Conservation (phyloP, 2,113 vertebrate species). For the Otis tarda region DNA sequence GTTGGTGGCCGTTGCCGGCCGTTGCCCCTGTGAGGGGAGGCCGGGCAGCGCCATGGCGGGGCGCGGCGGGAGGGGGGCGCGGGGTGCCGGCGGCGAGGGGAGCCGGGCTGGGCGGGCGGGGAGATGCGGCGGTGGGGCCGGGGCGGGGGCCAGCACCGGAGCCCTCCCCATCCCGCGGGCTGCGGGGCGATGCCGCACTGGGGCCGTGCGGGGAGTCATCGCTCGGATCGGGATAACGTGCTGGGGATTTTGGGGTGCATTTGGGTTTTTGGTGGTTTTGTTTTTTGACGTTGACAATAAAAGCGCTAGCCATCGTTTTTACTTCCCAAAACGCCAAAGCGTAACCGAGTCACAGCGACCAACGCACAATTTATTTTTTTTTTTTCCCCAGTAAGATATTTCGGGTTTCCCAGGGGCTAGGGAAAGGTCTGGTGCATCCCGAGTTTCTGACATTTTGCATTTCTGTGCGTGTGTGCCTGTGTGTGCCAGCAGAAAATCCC, state of each 20-base stretch:
- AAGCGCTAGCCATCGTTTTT: neutral
- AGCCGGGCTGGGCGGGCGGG: neutral
- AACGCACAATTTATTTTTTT: rapidly evolving
- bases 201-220: neutral
- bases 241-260: neutral
- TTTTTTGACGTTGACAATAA: neutral
- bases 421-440: neutral
- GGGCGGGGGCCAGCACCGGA: neutral
- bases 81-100: neutral
- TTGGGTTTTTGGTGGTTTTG: too few relatives aligned
- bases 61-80: neutral
- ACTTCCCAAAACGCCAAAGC: neutral
- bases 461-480: neutral
- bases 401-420: neutral
- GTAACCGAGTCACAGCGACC: neutral
- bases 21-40: neutral
- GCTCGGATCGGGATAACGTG: rapidly evolving
- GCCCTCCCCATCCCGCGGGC: neutral
- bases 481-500: conserved; percentile 21
- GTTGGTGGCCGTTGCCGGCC: too few relatives aligned
- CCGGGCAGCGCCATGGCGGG: neutral
- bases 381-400: neutral
- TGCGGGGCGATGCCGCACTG: neutral
- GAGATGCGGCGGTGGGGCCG: neutral
- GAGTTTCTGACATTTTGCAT: neutral